These are phyloP conservation scores for Peromyscus nudipes DNA, from an alignment of 2,797 vertebrate species.

Conservation along the genomic window DNA sequence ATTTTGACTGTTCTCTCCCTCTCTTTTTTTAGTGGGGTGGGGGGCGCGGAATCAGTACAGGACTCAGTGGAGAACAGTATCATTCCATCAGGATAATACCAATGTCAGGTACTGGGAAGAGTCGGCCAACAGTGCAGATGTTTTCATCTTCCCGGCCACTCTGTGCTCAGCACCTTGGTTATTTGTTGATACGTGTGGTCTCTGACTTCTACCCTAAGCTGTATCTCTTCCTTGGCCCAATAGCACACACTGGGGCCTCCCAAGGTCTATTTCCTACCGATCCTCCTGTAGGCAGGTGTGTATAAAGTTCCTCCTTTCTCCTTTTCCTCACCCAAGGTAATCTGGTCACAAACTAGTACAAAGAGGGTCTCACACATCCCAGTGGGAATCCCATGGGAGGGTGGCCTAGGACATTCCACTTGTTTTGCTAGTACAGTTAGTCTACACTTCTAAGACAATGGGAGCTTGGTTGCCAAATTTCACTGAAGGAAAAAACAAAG, in stretches of 20 bases:
- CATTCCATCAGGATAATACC: neutral
- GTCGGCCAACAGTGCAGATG: neutral
- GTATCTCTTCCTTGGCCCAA: neutral
- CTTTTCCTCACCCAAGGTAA: neutral
- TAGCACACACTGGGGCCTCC: fast-evolving
- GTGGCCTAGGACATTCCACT: neutral
- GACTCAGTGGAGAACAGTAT: neutral
- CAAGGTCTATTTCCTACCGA: neutral
- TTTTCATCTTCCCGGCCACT: neutral
- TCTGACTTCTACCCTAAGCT: neutral
- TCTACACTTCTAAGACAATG: slow-evolving; percentile 45
- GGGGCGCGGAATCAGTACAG: neutral
- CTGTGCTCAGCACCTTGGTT: neutral
- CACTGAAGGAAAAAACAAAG: neutral
- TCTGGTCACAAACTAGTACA: neutral
- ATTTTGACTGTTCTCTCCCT: neutral
- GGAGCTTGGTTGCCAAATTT: slow-evolving; percentile 27
- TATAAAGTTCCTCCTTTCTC: neutral
- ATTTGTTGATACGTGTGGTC: neutral
- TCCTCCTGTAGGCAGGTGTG: neutral
- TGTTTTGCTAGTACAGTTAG: neutral
- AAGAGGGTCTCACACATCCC: neutral
- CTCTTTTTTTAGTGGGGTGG: neutral
- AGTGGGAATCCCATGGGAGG: neutral
- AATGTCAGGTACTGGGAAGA: neutral